Base-by-base conservation (phyloP, 1,140 invertebrate genomes). In the Caerostris extrusa region DNA sequence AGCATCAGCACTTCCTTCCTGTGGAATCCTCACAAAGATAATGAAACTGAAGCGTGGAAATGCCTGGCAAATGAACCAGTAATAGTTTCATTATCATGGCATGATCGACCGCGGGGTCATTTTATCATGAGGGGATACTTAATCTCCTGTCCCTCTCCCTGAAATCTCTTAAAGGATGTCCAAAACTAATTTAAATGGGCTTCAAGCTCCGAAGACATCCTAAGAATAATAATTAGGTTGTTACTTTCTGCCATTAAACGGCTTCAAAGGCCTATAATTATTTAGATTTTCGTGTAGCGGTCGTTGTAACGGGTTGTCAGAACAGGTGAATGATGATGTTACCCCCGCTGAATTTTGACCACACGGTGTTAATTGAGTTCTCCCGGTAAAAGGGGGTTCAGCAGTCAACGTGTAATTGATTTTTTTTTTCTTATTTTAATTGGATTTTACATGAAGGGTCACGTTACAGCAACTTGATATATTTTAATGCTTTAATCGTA, bases 201-300 rank as follows among this genome's bases (percentile, higher is more conserved):
- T 88, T 64, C 53, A 88, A 88, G 58, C 86, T 53, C 10, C 58
- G 61, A 88, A 88, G 60, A 88, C 86, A 88, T 8, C 55, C 19
- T 55, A 64, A 57, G 86, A 88, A 88, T 88, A 88, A 88, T 88
- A 88, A 88, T 88, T 88, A 88, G 86, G 58, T 50, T n/a, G 86
- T 88, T 64, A 88, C 86, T 88, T 88, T 88, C 10, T 88, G 58
- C 60, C 86, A 88, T 88, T 88, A 88, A 88, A 67, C 19, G 60
- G 86, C 50, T 53, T 6, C 8, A 53, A 64, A 67, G 86, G 64
- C 86, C 83, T 60, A 88, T 88, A 61, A 88, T 88, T 88, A 88
- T 83, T 56, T 83, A 58, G 82, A 57, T 7, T 17, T 57, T 83
- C 82, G 82, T 83, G 82, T 83, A 77, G 71, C 82, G 82, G 53